Percentiles rank a stretch among this genome's conserved stretches.
Conservation (phyloP, 2,113 vertebrate genomes). For the Cryptotis parvus region DNA sequence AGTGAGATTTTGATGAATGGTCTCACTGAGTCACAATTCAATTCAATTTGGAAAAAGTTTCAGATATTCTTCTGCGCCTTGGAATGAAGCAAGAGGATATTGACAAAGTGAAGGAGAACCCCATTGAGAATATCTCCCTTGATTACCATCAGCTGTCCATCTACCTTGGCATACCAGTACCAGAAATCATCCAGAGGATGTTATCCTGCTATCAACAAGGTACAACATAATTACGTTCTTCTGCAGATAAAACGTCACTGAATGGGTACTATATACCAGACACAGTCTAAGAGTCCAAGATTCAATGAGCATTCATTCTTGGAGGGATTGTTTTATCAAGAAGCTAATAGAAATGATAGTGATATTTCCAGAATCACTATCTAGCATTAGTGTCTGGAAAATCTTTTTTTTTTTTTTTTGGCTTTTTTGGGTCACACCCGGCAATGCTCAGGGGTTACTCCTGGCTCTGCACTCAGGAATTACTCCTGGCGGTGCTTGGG, state of each 20-base stretch:
- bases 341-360: slow-evolving; percentile 52
- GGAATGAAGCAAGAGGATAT: slow-evolving; percentile 83
- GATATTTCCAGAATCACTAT: slow-evolving; percentile 32
- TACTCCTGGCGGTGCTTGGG: too few species aligned
- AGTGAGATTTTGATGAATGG: slow-evolving; percentile 84
- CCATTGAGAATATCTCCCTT: slow-evolving; percentile 81
- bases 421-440: too few species aligned
- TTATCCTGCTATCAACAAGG: slow-evolving; percentile 82
- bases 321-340: not conserved
- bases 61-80: slow-evolving; percentile 81
- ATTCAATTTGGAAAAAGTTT: slow-evolving; percentile 82
- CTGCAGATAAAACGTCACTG: slow-evolving; percentile 30
- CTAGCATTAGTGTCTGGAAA: slow-evolving; percentile 3
- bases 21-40: slow-evolving; percentile 81
- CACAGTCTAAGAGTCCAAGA: slow-evolving; percentile 19
- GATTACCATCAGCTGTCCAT: slow-evolving; percentile 81
- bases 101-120: slow-evolving; percentile 82
- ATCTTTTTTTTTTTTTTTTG: too few species aligned
- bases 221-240: slow-evolving; percentile 69
- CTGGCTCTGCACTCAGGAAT: too few species aligned
- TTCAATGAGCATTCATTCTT: slow-evolving; percentile 34
- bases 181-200: slow-evolving; percentile 83
- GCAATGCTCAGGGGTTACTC: too few species aligned
- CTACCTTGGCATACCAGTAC: slow-evolving; percentile 82
- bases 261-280: slow-evolving; percentile 44